These are phyloP conservation scores for Ammodytes marinus DNA, from an alignment of 2,113 vertebrate genomes.

Conservation along the genomic window DNA sequence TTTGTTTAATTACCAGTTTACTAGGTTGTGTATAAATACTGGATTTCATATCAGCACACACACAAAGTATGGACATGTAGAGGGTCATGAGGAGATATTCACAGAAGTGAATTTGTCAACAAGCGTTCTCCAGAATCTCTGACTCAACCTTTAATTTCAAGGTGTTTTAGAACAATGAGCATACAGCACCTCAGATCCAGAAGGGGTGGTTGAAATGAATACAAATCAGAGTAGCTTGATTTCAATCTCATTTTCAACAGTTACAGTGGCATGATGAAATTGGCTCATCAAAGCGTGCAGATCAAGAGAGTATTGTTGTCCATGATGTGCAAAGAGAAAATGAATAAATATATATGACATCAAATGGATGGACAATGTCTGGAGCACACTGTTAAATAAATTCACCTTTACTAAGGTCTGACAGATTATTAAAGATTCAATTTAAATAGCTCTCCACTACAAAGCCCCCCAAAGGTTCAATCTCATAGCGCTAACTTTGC, in stretches of 20 bases:
- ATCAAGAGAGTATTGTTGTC: neutral
- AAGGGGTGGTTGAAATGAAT: neutral
- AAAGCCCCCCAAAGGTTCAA: neutral
- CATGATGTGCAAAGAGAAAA: neutral
- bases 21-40: no score
- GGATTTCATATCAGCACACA: no score
- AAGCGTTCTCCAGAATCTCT: no score
- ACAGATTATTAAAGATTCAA: neutral
- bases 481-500: no score
- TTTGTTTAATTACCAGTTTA: no score
- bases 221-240: neutral
- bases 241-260: neutral
- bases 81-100: no score
- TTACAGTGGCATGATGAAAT: slow-evolving; percentile 2
- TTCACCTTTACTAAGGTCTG: neutral
- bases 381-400: neutral
- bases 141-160: neutral
- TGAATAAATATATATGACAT: neutral
- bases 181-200: neutral
- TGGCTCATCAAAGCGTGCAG: neutral
- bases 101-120: no score
- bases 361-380: neutral
- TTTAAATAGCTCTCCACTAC: neutral
- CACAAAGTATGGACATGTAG: no score
- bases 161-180: neutral